phyloP scores from a whole-genome alignment of 1,140 invertebrate species.

The Drosophila guanche region DNA sequence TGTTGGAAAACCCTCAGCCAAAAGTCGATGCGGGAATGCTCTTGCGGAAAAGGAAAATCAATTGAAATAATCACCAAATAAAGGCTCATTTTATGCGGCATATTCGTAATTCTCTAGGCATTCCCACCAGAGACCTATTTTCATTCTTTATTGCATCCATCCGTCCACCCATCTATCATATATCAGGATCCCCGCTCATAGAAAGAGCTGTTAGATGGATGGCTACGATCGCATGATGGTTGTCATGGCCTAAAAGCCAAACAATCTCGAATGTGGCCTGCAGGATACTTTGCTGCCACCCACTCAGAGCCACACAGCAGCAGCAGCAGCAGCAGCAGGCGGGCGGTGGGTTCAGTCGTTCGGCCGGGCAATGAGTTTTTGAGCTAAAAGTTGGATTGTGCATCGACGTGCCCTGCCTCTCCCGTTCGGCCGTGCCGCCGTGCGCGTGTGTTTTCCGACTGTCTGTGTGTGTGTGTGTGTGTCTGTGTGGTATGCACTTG shows the following conservation, averaged over 20 bases:
- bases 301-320: slow-evolving; percentile 26
- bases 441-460: no score
- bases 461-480: slow-evolving; percentile 52
- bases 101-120: no score
- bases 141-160: no score
- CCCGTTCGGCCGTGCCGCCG: slow-evolving; percentile 3
- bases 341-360: slow-evolving; percentile 5
- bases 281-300: slow-evolving; percentile 65
- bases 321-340: slow-evolving; percentile 10
- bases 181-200: no score
- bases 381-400: slow-evolving; percentile 80
- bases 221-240: background rate
- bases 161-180: no score
- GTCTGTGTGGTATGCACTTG: slow-evolving; percentile 80
- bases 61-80: no score
- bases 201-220: no score
- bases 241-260: slow-evolving; percentile 40
- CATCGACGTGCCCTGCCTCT: slow-evolving; percentile 56
- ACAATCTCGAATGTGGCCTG: slow-evolving; percentile 62
- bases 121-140: no score
- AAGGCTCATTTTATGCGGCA: no score
- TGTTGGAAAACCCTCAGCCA: no score
- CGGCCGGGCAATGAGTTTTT: slow-evolving; percentile 76
- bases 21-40: background rate
- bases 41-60: background rate